phyloP scores from a whole-genome alignment of 2,888 invertebrate species.

The Bellardia pandia region DNA sequence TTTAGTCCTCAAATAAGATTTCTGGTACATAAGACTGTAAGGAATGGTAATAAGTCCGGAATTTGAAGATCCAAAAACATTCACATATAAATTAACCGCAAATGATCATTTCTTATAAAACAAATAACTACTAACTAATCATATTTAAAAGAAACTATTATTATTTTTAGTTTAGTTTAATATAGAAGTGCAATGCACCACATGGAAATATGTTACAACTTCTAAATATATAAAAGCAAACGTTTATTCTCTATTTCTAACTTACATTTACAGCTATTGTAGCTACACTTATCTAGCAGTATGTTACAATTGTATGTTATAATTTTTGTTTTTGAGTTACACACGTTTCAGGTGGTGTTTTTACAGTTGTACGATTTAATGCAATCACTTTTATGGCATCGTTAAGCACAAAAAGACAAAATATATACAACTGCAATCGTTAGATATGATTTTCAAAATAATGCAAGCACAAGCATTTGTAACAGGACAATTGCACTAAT shows the following conservation, averaged over 20 bases:
- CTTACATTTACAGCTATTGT: background rate
- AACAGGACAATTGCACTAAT: background rate
- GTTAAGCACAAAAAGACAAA: background rate
- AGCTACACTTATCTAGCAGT: background rate
- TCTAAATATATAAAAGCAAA: no score
- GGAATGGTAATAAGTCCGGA: background rate
- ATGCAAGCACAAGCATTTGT: background rate
- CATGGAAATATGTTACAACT: no score
- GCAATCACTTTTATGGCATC: constrained; percentile 42
- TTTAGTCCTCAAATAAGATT: no score
- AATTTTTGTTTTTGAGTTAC: constrained; percentile 5
- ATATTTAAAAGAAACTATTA: no score
- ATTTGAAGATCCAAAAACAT: background rate
- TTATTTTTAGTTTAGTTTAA: no score
- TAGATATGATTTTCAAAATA: background rate
- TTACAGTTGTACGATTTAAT: constrained; percentile 51
- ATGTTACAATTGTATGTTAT: background rate
- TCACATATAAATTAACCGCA: background rate
- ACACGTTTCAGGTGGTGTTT: constrained; percentile 60
- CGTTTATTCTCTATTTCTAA: background rate
- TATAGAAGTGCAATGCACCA: no score
- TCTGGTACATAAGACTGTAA: no score
- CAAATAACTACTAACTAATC: background rate
- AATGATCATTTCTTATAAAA: no score
- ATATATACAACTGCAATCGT: background rate